A percentile compares a stretch with the other conserved stretches of the same genome.
Conservation (phyloP, 2,797 vertebrate genomes). For the Limosa lapponica region DNA sequence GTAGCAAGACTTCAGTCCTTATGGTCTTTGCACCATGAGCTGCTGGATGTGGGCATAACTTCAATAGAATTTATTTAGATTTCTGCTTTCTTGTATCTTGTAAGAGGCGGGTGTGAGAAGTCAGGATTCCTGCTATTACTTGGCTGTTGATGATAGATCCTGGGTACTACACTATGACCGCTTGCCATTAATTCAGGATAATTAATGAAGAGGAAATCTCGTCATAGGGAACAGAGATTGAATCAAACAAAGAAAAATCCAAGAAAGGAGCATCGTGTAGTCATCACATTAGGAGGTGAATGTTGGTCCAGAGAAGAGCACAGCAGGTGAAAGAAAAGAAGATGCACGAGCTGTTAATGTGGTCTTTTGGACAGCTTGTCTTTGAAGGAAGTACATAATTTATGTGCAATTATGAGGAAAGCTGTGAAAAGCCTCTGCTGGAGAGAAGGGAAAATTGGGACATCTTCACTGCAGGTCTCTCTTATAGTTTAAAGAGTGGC, state of each 20-base stretch:
- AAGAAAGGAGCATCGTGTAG: not conserved
- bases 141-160: not conserved
- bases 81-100: not conserved
- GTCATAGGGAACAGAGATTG: not conserved
- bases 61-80: not conserved
- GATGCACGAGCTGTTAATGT: conserved; percentile 38
- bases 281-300: conserved; percentile 28
- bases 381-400: conserved; percentile 58
- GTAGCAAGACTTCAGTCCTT: not conserved
- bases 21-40: not conserved
- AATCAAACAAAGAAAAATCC: conserved; percentile 18
- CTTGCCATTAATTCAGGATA: conserved; percentile 14
- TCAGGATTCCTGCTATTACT: conserved; percentile 7
- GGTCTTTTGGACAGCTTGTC: conserved; percentile 53
- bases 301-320: conserved; percentile 53
- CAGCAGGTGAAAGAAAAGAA: conserved; percentile 64
- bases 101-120: not conserved
- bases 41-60: not conserved
- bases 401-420: conserved; percentile 65
- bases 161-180: not conserved
- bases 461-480: conserved; percentile 34
- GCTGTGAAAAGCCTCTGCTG: conserved; percentile 49
- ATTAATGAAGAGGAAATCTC: conserved; percentile 30
- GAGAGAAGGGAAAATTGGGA: conserved; percentile 38
- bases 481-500: conserved; percentile 24